Evolutionary conservation across 2,113 vertebrate genomes (phyloP).

Genomic region (Choloepus hoffmanni): DNA sequence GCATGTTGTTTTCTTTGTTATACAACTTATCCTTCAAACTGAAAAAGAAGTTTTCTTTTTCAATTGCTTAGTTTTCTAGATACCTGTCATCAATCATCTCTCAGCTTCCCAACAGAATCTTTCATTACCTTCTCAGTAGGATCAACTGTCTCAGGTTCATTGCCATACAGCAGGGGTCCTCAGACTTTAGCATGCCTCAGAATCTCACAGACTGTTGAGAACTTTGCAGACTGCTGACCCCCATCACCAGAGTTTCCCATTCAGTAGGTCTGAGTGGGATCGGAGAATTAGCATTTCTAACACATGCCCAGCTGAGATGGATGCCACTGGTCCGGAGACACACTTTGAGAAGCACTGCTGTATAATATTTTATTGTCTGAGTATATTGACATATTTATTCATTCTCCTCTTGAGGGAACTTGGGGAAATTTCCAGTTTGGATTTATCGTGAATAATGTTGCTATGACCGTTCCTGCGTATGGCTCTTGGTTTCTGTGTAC

Average conservation of each 20-base stretch:
- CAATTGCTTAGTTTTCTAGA: not conserved
- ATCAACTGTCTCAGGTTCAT: not conserved
- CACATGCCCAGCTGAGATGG: not conserved
- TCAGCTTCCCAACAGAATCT: not conserved
- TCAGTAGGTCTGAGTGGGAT: not conserved
- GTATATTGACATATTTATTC: not conserved
- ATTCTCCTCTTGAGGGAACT: not conserved
- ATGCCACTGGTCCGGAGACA: not conserved
- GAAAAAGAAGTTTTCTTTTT: not conserved
- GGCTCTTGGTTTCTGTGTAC: not conserved
- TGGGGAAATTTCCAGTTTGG: not conserved
- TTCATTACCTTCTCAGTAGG: not conserved
- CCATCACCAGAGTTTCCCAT: not conserved
- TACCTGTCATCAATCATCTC: not conserved
- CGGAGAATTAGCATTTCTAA: not conserved
- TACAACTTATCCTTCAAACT: conserved; percentile 9
- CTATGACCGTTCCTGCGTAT: not conserved
- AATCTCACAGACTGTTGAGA: not conserved
- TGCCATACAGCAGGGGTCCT: not conserved
- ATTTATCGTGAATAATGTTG: not conserved
- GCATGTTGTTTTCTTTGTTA: not conserved
- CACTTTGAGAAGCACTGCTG: not conserved
- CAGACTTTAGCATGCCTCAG: not conserved
- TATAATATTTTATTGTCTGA: not conserved
- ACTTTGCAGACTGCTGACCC: no score